phyloP scores from a whole-genome alignment of 2,888 invertebrate species.

The Ditula angustiorana region DNA sequence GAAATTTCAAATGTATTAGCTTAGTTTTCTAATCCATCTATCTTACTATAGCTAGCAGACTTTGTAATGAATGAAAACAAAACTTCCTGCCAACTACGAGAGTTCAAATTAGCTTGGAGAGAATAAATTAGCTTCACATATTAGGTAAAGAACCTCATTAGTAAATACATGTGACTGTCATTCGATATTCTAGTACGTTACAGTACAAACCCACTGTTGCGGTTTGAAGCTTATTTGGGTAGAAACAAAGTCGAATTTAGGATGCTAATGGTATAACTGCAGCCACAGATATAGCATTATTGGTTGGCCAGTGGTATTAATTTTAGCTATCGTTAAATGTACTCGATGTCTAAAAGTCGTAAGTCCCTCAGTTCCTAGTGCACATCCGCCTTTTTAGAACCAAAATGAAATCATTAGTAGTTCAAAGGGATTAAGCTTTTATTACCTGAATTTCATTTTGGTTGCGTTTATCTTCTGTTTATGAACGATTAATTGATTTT shows the following conservation, averaged over 20 bases:
- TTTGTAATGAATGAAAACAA: neutral
- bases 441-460: slow-evolving; percentile 47
- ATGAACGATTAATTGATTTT: too few relatives aligned
- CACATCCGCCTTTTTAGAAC: neutral
- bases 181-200: slow-evolving; percentile 70
- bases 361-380: neutral
- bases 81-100: neutral
- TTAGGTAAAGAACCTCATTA: slow-evolving; percentile 74
- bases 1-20: too few relatives aligned
- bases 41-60: too few relatives aligned
- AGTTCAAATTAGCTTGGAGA: neutral
- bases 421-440: slow-evolving; percentile 67
- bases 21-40: too few relatives aligned
- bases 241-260: slow-evolving; percentile 55
- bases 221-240: slow-evolving; percentile 47
- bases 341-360: neutral
- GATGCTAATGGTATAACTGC: slow-evolving; percentile 48
- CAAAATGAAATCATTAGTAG: slow-evolving; percentile 64
- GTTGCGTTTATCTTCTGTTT: slow-evolving; percentile 48
- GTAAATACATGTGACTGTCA: slow-evolving; percentile 74
- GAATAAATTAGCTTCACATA: slow-evolving; percentile 50
- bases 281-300: slow-evolving; percentile 70
- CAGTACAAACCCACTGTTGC: slow-evolving; percentile 52
- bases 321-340: slow-evolving; percentile 74
- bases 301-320: slow-evolving; percentile 74